phyloP scores from a whole-genome alignment of 2,113 vertebrate genomes.

The Lethenteron camtschaticum region DNA sequence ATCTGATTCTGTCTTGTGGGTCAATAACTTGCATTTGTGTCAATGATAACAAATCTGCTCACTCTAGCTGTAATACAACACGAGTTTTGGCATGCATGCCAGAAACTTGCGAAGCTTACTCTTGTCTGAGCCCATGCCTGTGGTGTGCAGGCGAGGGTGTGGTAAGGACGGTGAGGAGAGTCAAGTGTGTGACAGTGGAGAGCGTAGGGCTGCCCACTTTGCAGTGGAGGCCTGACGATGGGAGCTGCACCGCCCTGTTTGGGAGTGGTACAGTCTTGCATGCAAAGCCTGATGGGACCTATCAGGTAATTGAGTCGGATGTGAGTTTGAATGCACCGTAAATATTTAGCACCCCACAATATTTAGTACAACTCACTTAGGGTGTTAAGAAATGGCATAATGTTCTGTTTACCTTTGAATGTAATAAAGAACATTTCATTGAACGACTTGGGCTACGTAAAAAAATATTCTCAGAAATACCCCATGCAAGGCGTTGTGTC shows the following conservation, averaged over 20 bases:
- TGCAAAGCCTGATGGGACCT: slow-evolving; percentile 35
- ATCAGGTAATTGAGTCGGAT: slow-evolving; percentile 29
- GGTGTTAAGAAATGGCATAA: too few species aligned
- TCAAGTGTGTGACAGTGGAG: slow-evolving; percentile 38
- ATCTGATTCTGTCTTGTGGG: not conserved
- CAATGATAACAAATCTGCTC: not conserved
- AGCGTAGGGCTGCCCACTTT: slow-evolving; percentile 42
- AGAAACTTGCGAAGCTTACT: too few species aligned
- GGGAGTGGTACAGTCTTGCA: slow-evolving; percentile 51
- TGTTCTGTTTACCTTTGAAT: too few species aligned
- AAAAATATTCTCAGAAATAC: too few species aligned
- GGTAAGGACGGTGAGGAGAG: slow-evolving; percentile 13
- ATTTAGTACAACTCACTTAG: too few species aligned
- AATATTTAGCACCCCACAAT: too few species aligned
- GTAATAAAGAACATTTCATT: too few species aligned
- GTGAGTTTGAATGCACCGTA: too few species aligned
- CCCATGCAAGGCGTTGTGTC: too few species aligned
- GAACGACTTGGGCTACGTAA: too few species aligned
- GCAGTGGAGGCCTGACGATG: slow-evolving; percentile 32
- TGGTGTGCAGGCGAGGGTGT: slow-evolving; percentile 12
- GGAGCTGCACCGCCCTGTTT: slow-evolving; percentile 30
- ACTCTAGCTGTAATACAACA: not conserved
- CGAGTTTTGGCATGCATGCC: slow-evolving; percentile 7
- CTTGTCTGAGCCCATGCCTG: too few species aligned
- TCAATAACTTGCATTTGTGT: not conserved